A percentile compares a stretch with the other conserved stretches of the same genome.
These are phyloP conservation scores for Rotaria socialis DNA, from an alignment of 2,888 invertebrate species.

Conservation along the genomic window DNA sequence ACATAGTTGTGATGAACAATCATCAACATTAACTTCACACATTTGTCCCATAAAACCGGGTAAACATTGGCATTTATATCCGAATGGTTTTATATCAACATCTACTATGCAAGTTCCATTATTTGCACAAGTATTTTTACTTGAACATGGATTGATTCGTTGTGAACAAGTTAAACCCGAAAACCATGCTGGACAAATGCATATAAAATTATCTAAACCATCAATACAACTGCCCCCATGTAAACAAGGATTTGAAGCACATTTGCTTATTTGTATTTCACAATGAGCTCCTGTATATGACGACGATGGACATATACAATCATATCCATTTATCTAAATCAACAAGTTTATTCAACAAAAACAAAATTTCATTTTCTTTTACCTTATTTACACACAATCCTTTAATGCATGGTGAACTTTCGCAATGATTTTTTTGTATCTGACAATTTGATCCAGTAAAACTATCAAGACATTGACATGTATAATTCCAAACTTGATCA, in stretches of 20 bases:
- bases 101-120: constrained; percentile 39
- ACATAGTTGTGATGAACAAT: constrained; percentile 45
- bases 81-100: background rate
- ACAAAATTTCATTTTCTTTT: background rate
- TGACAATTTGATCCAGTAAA: constrained; percentile 44
- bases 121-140: constrained; percentile 34
- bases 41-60: constrained; percentile 41
- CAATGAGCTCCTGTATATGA: constrained; percentile 34
- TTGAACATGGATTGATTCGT: constrained; percentile 39
- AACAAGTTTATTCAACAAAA: background rate
- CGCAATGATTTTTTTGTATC: constrained; percentile 39
- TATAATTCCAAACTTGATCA: constrained; percentile 34
- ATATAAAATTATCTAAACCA: constrained; percentile 37
- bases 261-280: constrained; percentile 36
- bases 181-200: constrained; percentile 39
- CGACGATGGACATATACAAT: constrained; percentile 41
- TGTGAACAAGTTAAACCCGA: constrained; percentile 38
- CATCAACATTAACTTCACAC: constrained; percentile 45
- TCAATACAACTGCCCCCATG: constrained; percentile 41
- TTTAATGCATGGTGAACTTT: constrained; percentile 40
- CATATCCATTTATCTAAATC: constrained; percentile 40
- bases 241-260: constrained; percentile 45
- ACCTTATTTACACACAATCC: constrained; percentile 28
- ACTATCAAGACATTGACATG: constrained; percentile 40
- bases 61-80: constrained; percentile 39